Conservation (phyloP, 92 coral and sea anemone species). For the Zoanthus sociatus region DNA sequence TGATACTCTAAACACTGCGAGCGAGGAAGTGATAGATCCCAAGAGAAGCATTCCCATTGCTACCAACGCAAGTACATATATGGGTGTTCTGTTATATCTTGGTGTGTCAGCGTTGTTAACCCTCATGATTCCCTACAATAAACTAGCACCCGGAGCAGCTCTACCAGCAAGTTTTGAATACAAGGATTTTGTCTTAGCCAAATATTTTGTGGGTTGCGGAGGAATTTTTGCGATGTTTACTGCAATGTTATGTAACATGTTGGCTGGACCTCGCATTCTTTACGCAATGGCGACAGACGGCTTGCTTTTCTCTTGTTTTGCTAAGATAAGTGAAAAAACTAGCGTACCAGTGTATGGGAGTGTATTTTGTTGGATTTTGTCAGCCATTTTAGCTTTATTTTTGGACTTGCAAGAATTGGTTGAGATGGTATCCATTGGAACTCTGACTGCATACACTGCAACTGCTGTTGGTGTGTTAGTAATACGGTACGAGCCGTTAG, state of each 20-base stretch:
- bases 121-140: constrained; percentile 78
- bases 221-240: constrained; percentile 86
- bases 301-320: constrained; percentile 68
- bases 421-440: constrained; percentile 90
- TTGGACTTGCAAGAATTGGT: constrained; percentile 69
- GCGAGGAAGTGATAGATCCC: constrained; percentile 82
- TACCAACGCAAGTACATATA: constrained; percentile 74
- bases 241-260: constrained; percentile 67
- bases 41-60: constrained; percentile 71
- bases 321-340: constrained; percentile 56
- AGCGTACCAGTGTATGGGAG: constrained; percentile 68
- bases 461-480: constrained; percentile 77
- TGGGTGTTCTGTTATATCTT: constrained; percentile 77
- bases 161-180: constrained; percentile 78
- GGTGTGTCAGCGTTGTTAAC: constrained; percentile 76
- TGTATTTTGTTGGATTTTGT: constrained; percentile 67
- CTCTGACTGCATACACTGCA: constrained; percentile 80
- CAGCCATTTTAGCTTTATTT: constrained; percentile 71
- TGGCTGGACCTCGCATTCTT: constrained; percentile 79
- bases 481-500: constrained; percentile 72
- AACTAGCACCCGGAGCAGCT: constrained; percentile 66
- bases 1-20: constrained; percentile 81
- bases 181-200: constrained; percentile 71
- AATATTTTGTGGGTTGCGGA: constrained; percentile 82
- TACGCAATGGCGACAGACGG: constrained; percentile 90